A percentile compares a stretch with the other conserved stretches of the same genome.
Conservation (phyloP, 2,113 vertebrate species). For the Toxotes jaculatrix region DNA sequence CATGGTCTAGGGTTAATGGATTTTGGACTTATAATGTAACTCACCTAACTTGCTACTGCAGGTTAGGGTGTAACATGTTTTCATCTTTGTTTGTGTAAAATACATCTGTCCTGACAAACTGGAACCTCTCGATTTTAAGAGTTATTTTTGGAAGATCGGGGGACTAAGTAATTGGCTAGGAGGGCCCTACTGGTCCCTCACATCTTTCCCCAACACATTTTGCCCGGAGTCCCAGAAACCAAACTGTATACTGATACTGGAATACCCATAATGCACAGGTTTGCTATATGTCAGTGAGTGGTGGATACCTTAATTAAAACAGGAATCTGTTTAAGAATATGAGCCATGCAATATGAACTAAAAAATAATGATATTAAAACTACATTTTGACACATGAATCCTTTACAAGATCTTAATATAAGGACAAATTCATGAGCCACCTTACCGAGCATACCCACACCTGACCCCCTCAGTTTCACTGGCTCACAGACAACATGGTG, state of each 20-base stretch:
- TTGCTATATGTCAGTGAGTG: not conserved
- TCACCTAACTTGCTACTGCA: not conserved
- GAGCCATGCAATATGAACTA: not conserved
- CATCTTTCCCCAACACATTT: not conserved
- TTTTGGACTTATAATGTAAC: not conserved
- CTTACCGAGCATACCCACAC: not conserved
- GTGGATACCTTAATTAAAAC: not conserved
- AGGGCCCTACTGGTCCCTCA: too few species aligned
- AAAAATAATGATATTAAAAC: not conserved
- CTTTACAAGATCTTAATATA: too few species aligned
- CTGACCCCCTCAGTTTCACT: not conserved
- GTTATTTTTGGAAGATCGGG: not conserved
- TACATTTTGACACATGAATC: not conserved
- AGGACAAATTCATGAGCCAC: too few species aligned
- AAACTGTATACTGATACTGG: not conserved
- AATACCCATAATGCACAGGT: not conserved
- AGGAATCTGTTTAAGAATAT: not conserved
- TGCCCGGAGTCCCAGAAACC: not conserved
- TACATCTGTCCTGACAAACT: not conserved
- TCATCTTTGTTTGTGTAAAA: not conserved
- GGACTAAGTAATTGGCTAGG: not conserved
- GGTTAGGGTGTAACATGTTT: not conserved
- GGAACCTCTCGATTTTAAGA: not conserved
- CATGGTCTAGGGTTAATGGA: not conserved
- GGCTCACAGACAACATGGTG: not conserved